A percentile compares a stretch with the other conserved stretches of the same genome.
Evolutionary conservation across 2,113 vertebrate species (phyloP).

Genomic region (Saguinus imperator): DNA sequence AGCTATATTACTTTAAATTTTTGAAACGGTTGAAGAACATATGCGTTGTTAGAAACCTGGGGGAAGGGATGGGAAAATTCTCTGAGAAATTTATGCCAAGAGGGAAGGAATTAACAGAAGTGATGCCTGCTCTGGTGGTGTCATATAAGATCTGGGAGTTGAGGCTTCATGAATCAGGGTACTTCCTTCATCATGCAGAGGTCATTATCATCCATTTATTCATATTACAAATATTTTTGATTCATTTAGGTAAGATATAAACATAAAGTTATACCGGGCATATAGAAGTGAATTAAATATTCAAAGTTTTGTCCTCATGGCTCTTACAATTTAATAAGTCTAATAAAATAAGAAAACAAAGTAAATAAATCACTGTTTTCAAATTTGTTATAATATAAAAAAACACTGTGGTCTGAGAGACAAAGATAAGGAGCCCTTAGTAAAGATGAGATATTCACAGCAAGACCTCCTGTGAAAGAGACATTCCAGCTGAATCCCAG

Average conservation of each 20-base stretch:
- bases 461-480: neutral
- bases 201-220: neutral
- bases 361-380: neutral
- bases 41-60: neutral
- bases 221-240: neutral
- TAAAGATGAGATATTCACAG: neutral
- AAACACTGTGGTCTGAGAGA: neutral
- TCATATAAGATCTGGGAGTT: neutral
- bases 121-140: too few relatives aligned
- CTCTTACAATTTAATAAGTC: neutral
- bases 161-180: neutral
- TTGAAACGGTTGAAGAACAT: neutral
- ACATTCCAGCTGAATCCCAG: neutral
- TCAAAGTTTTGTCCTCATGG: neutral
- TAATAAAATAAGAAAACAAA: neutral
- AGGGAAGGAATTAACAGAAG: neutral
- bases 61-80: neutral
- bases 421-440: neutral
- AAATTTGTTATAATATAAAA: neutral
- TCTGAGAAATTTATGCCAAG: neutral
- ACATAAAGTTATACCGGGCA: neutral
- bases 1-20: neutral
- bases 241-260: neutral
- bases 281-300: neutral
- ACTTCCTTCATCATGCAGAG: neutral